These are phyloP conservation scores for Leptura quadrifasciata DNA, from an alignment of 2,888 invertebrate genomes.

Conservation along the genomic window DNA sequence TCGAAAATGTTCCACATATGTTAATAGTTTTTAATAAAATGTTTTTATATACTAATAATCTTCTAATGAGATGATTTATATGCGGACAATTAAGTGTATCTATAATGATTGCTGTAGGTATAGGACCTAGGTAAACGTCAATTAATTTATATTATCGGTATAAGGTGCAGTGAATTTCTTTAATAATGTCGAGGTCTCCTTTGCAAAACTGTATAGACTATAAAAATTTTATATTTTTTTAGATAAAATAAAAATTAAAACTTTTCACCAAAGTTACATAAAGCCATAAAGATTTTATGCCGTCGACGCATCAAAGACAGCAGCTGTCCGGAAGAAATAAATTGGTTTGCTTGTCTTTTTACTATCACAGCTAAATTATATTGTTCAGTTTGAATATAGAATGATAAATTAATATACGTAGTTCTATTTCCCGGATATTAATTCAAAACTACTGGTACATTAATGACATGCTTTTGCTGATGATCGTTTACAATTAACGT, in stretches of 20 bases:
- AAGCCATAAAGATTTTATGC: conserved; percentile 12
- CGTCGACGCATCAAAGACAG: conserved; percentile 3
- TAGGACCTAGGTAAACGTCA: no score
- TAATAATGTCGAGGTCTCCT: conserved; percentile 7
- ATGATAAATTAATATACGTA: not conserved
- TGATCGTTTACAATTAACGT: not conserved
- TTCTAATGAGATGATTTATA: no score
- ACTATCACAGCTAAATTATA: not conserved
- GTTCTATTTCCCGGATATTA: not conserved
- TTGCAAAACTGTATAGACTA: conserved; percentile 10
- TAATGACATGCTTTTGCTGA: not conserved
- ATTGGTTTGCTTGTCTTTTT: conserved; percentile 11
- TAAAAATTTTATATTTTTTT: conserved; percentile 19
- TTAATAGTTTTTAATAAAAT: no score
- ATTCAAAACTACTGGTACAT: not conserved
- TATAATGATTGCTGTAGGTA: no score
- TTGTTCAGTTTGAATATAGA: not conserved
- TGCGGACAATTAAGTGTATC: no score
- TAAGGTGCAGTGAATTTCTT: not conserved
- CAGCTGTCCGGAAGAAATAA: not conserved
- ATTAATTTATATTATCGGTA: not conserved
- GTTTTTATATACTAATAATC: no score
- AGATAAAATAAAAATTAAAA: conserved; percentile 17
- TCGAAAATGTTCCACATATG: no score
- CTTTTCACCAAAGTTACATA: conserved; percentile 5